Percentiles rank a stretch among this genome's conserved stretches.
Conservation (phyloP, 2,888 invertebrate genomes). For the Eupithecia tripunctaria region DNA sequence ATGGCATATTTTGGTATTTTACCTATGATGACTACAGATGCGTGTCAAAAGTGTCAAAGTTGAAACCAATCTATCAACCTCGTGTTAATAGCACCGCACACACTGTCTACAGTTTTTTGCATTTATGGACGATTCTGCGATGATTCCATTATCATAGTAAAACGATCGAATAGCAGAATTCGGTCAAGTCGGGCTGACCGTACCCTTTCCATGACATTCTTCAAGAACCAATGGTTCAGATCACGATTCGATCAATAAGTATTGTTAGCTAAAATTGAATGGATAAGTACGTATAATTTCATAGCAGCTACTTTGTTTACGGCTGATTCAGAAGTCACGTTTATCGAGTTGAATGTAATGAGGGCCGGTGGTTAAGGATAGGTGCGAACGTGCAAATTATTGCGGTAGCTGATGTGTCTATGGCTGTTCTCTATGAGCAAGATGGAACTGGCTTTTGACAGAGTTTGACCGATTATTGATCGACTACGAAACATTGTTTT, state of each 20-base stretch:
- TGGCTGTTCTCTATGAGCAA: background rate
- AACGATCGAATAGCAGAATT: background rate
- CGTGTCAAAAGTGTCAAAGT: too few species aligned
- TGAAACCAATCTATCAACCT: too few species aligned
- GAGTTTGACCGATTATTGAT: background rate
- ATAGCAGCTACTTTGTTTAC: conserved; percentile 19
- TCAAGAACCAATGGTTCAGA: conserved; percentile 55
- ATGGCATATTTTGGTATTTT: too few species aligned
- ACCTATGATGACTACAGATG: too few species aligned
- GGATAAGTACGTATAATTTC: conserved; percentile 23
- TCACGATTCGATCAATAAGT: conserved; percentile 60
- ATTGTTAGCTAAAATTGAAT: conserved; percentile 32
- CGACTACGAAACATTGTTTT: too few species aligned
- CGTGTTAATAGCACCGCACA: too few species aligned
- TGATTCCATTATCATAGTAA: background rate
- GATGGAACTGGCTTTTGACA: background rate
- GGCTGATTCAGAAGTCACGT: conserved; percentile 19
- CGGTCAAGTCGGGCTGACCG: conserved; percentile 52
- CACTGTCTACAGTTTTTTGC: too few species aligned
- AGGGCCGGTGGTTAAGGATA: background rate
- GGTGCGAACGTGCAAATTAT: conserved; percentile 2
- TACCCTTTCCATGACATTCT: conserved; percentile 73
- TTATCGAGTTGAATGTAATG: background rate
- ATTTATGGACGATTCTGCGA: too few species aligned
- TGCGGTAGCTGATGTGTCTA: background rate